Evolutionary conservation across 2,797 vertebrate species (phyloP), one percentile per base, ranked within the genome.

Genomic region (Percopsis omiscomaycus): DNA sequence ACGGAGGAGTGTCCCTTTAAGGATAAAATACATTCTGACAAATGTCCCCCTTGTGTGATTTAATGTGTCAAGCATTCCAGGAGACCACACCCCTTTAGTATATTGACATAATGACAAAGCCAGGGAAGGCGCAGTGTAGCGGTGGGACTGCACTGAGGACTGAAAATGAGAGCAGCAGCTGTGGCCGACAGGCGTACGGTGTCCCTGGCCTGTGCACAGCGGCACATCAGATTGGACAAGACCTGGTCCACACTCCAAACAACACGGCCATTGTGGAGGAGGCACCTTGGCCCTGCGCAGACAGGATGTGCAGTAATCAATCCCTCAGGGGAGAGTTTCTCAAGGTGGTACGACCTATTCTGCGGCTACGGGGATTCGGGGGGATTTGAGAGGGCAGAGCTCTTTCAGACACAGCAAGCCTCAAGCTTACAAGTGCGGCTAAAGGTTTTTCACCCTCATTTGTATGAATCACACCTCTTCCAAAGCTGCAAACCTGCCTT

Each of bases 281-380:
- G 78, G 83, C 75, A 83, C 78, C 80, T 82, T 81, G 79, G 83
- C 84, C 80, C 71, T 61, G 53, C 55, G 77, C 79, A 76, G 86
- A 84, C 89, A 87, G 86, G 87, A 89, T 87, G 86, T 84, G 69
- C 83, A 83, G 81, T 89, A 86, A 90, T 90, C 85, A 84, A 81
- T 84, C 87, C 88, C 84, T 84, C 64, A 48, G 84, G 83, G 83
- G 85, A 81, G 88, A 81, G 77, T 83, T 87, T 86, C 87, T 86
- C 81, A 83, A 85, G 87, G 85, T 89, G 87, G 90, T 89, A 86
- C 88, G 78, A 82, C 78, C 46, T 82, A 84, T 74, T 83, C 75
- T 84, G 78, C 77, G 77, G 80, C 75, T 72, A 62, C 62, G 71
- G 70, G 81, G 84, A 87, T 83, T 84, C 27, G 10, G 55, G 15